Base-by-base conservation (phyloP, 2,888 invertebrate species). In the Cheilosia soror region DNA sequence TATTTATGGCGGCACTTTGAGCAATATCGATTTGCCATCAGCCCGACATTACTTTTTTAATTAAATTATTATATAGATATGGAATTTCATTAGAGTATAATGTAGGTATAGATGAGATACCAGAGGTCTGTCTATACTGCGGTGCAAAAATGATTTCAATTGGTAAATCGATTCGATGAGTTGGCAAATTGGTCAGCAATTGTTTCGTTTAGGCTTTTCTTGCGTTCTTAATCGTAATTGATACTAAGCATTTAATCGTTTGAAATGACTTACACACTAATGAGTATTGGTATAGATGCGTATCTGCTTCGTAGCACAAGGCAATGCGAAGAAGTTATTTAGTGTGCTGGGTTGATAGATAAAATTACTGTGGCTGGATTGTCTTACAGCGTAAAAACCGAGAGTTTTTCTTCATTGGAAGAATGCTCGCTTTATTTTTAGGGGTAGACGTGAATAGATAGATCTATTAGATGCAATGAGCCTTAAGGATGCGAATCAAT, bases 21-120 rank as follows among this genome's bases (percentile, higher is more conserved):
- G 53, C n/a, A 29, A 44, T 63, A 44, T 57, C 65, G 73, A 75
- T 62, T 75, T 55, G 3, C 44, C 63, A 63, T 27, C 55, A 15
- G n/a, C 33, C 13, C 4, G 9, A 15, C 0, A 1, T n/a, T 31
- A 15, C 5, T 11, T 40, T 71, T 60, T 37, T 42, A 55, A 55
- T 55, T 44, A n/a, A 44, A 73, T 33, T 31, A 33, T 20, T 20
- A 20, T 20, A 20, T 20, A 20, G 20, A 20, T 20, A 1, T 20
- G 20, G 20, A 0, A 20, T 20, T 20, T 20, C 1, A 20, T 20
- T 20, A 20, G n/a, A n/a, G n/a, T n/a, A n/a, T n/a, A n/a, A n/a
- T 20, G 20, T 20, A 20, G 2, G 20, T 20, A 20, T 20, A 20
- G 20, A 20, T 20, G 20, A 20, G 20, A 20, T 20, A 20, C 20